A percentile compares a stretch with the other conserved stretches of the same genome.
Conservation (phyloP, 2,113 vertebrate species). For the Paedocypris sp. region DNA sequence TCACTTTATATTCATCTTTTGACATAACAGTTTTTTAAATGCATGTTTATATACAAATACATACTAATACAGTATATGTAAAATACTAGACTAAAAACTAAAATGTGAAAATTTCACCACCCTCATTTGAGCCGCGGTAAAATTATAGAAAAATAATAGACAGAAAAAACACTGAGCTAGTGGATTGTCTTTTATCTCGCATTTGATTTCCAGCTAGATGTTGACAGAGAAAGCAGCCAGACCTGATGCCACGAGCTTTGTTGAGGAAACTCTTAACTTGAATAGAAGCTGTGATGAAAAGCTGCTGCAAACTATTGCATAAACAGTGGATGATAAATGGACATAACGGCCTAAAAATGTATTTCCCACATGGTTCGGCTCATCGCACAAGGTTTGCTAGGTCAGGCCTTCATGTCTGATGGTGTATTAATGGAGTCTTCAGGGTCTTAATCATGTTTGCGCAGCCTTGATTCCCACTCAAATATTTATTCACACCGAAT, state of each 20-base stretch:
- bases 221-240: slow-evolving; percentile 23
- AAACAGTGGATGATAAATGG: slow-evolving; percentile 15
- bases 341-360: slow-evolving; percentile 5
- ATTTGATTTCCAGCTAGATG: slow-evolving; percentile 13
- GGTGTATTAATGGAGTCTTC: too few species aligned
- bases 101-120: too few species aligned
- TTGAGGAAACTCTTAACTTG: slow-evolving; percentile 24
- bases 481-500: slow-evolving; percentile 15
- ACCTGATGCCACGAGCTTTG: not conserved
- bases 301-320: slow-evolving; percentile 1
- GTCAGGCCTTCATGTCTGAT: too few species aligned
- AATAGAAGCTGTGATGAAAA: not conserved
- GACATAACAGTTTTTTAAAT: too few species aligned
- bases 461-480: not conserved
- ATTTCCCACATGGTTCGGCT: slow-evolving; percentile 14
- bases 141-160: too few species aligned
- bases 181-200: slow-evolving; percentile 13
- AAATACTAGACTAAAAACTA: too few species aligned
- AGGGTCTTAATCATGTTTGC: not conserved
- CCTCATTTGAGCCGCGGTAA: too few species aligned
- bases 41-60: too few species aligned
- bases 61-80: too few species aligned
- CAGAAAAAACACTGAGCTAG: slow-evolving; percentile 10
- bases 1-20: too few species aligned
- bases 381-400: not conserved